Evolutionary conservation across 2,797 vertebrate genomes (phyloP).

Genomic region (Jordanella pulchra): DNA sequence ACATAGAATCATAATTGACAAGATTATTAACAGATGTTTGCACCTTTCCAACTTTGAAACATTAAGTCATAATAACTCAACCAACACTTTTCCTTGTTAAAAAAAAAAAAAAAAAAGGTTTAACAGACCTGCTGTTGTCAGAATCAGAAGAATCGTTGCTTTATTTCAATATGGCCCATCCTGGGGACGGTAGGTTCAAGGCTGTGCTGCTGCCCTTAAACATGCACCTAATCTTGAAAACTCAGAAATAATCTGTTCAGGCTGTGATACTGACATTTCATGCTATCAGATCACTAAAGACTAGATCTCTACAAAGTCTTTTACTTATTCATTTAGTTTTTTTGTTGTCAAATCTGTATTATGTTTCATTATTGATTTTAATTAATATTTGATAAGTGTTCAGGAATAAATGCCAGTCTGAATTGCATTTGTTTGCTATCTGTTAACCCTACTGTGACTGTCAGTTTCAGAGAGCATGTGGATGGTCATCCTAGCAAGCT

Average conservation of each 20-base stretch:
- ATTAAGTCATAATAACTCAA: too few relatives aligned
- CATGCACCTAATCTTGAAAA: background rate
- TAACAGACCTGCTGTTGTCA: background rate
- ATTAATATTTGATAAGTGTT: background rate
- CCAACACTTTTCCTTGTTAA: too few relatives aligned
- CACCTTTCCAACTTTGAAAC: background rate
- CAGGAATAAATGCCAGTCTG: background rate
- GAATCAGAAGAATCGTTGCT: background rate
- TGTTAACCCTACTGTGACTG: slow-evolving; percentile 2
- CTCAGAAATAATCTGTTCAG: background rate
- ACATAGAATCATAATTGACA: background rate
- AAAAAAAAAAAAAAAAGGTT: background rate
- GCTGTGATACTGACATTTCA: background rate
- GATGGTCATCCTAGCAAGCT: slow-evolving; percentile 16
- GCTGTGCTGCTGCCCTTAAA: too few relatives aligned
- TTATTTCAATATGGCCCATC: too few relatives aligned
- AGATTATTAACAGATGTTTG: slow-evolving; percentile 10
- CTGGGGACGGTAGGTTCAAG: too few relatives aligned
- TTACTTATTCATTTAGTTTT: background rate
- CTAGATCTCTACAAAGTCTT: background rate
- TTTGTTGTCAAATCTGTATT: background rate
- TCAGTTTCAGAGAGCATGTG: slow-evolving; percentile 34
- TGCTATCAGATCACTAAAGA: background rate
- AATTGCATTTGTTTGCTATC: slow-evolving; percentile 8
- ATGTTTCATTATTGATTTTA: background rate